Percentiles rank a stretch among this genome's conserved stretches.
Evolutionary conservation across 1,140 invertebrate genomes (phyloP).

Genomic region (Brachionus angularis): DNA sequence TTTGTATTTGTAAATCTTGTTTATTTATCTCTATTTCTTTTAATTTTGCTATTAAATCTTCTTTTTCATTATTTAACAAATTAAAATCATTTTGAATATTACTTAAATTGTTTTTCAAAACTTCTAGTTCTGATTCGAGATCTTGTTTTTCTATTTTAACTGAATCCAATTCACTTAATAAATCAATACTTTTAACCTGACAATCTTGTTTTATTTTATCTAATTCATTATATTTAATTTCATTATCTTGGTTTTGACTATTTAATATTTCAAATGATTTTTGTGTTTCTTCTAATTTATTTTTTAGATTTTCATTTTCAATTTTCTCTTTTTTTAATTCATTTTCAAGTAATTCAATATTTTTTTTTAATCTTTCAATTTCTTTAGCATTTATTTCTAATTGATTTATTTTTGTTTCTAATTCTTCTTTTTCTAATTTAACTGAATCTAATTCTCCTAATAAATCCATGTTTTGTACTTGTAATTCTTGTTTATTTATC

Average conservation of each 20-base stretch:
- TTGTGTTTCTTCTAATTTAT: background rate
- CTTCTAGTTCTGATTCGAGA: background rate
- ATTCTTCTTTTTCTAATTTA: background rate
- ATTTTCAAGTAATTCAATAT: background rate
- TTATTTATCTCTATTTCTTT: background rate
- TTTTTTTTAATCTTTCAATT: too few species aligned
- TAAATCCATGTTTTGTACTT: background rate
- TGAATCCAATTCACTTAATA: constrained; percentile 3
- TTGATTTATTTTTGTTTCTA: too few species aligned
- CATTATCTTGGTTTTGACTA: too few species aligned
- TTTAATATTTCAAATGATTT: background rate
- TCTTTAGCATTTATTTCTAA: too few species aligned
- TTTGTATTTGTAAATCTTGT: background rate
- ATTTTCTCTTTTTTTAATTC: too few species aligned
- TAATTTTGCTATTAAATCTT: background rate
- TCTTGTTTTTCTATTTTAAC: constrained; percentile 14
- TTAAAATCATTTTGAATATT: too few species aligned
- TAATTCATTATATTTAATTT: background rate
- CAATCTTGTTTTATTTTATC: background rate
- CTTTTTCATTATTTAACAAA: background rate
- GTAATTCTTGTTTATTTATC: background rate
- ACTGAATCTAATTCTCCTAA: background rate
- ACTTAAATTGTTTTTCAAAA: background rate
- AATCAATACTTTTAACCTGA: constrained; percentile 30
- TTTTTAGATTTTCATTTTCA: too few species aligned